Percentiles rank a stretch among this genome's conserved stretches.
These are phyloP conservation scores for Austrolebias charrua DNA, from an alignment of 2,797 vertebrate species.

Conservation along the genomic window DNA sequence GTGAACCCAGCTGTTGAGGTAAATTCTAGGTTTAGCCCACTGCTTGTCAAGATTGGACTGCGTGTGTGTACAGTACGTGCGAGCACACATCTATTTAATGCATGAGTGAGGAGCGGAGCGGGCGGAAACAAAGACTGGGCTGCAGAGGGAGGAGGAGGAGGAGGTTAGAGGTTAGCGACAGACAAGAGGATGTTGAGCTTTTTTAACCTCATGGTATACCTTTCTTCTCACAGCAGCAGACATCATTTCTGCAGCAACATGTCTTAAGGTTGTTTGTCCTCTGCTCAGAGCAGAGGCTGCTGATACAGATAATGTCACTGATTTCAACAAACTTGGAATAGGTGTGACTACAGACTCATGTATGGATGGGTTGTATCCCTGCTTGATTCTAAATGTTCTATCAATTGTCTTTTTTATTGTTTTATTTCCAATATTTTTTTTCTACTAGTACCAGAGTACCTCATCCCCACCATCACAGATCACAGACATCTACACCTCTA, in stretches of 20 bases:
- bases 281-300: constrained; percentile 51
- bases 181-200: constrained; percentile 29
- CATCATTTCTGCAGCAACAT: constrained; percentile 60
- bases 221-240: constrained; percentile 37
- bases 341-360: constrained; percentile 40
- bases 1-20: constrained; percentile 81
- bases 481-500: too few species aligned
- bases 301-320: constrained; percentile 50
- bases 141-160: constrained; percentile 11
- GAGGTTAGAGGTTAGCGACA: constrained; percentile 46
- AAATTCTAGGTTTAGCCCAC: constrained; percentile 78
- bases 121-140: constrained; percentile 15
- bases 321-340: constrained; percentile 42
- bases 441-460: too few species aligned
- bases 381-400: constrained; percentile 16
- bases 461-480: too few species aligned
- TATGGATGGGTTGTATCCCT: constrained; percentile 24
- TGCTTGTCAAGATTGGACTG: constrained; percentile 69
- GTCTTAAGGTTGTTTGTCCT: constrained; percentile 65
- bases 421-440: background rate
- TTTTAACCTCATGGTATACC: constrained; percentile 47
- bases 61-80: constrained; percentile 39
- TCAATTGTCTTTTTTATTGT: background rate
- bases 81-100: constrained; percentile 40
- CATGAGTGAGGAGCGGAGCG: constrained; percentile 38